Base-by-base conservation (phyloP, 2,113 vertebrate species). In the Anarrhichthys ocellatus region DNA sequence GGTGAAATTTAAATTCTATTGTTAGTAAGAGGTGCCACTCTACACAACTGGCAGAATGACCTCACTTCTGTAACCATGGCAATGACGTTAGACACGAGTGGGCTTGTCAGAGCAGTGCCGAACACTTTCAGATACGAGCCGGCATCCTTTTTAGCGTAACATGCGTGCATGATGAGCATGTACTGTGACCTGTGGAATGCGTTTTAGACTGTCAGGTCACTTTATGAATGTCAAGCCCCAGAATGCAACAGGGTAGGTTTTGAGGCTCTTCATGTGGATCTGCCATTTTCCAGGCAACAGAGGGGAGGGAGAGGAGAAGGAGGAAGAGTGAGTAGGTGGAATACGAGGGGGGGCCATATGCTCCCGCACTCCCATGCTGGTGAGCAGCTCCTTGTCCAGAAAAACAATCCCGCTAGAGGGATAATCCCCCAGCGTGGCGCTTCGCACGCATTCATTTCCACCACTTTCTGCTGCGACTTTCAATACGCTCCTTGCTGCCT, bases 371-470 rank as follows among this genome's bases (percentile, higher is more conserved):
- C 78, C 80, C 88, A 80, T 83, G 85, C 88, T 89, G 90, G 67
- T 71, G 83, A 89, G 77, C 78, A 69, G 79, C 85, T 77, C 54
- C 44, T 64, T 29, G 69, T 93, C 88, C 90, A 93, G 81, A 88
- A 90, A 90, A 93, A 86, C 86, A 90, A 90, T 85, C 88, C 87
- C 56, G 50, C 69, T 76, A 13, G 48, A 80, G 75, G 72, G 88
- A 86, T 93, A 92, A 93, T 94, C 92, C 83, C 81, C 68, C 87
- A 88, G 89, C 91, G 80, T 80, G 91, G 61, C 0, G 46, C 78
- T 75, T 85, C 82, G 81, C 54, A 73, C 81, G 88, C 91, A 87
- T 89, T 84, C 15, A 82, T 84, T 88, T 90, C 78, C 81, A 80
- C 73, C 56, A 81, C 90, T 92, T 87, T 88, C 80, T 85, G 73